Evolutionary conservation across 2,888 invertebrate genomes (phyloP).

Genomic region (Selenia dentaria): DNA sequence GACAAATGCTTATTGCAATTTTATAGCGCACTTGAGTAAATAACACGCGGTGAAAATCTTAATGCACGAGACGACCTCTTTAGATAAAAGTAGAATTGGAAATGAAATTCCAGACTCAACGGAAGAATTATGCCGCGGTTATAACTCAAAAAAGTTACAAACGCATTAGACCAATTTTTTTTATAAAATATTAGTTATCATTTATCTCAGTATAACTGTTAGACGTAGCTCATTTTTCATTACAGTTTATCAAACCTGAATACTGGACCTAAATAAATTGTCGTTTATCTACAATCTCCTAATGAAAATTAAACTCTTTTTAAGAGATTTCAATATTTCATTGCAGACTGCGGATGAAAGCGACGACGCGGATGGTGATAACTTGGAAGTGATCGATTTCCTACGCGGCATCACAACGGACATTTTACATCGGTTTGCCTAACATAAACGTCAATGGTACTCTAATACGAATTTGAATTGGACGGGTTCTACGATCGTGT

Average conservation of each 20-base stretch:
- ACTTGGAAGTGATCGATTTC: conserved; percentile 69
- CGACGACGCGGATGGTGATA: conserved; percentile 51
- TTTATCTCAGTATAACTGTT: conserved; percentile 14
- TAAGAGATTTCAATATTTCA: conserved; percentile 30
- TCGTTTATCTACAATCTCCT: conserved; percentile 17
- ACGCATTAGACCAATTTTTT: background rate
- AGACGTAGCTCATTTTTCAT: conserved; percentile 11
- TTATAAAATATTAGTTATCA: conserved; percentile 2
- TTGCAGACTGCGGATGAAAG: conserved; percentile 50
- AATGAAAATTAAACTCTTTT: conserved; percentile 21
- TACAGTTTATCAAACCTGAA: conserved; percentile 10
- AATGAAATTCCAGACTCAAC: background rate
- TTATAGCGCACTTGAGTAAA: conserved; percentile 1
- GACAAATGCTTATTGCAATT: conserved; percentile 7
- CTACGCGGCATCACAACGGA: conserved; percentile 72
- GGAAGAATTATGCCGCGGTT: background rate
- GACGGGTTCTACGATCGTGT: background rate
- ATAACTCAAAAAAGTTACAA: background rate
- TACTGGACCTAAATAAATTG: conserved; percentile 14
- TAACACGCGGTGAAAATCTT: background rate
- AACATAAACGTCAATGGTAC: conserved; percentile 29
- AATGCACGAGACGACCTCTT: background rate
- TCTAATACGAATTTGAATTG: background rate
- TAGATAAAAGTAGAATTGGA: background rate
- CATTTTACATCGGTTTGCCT: conserved; percentile 68